phyloP scores from a whole-genome alignment of 2,888 invertebrate species.

The Lasioglossum pauxillum region DNA sequence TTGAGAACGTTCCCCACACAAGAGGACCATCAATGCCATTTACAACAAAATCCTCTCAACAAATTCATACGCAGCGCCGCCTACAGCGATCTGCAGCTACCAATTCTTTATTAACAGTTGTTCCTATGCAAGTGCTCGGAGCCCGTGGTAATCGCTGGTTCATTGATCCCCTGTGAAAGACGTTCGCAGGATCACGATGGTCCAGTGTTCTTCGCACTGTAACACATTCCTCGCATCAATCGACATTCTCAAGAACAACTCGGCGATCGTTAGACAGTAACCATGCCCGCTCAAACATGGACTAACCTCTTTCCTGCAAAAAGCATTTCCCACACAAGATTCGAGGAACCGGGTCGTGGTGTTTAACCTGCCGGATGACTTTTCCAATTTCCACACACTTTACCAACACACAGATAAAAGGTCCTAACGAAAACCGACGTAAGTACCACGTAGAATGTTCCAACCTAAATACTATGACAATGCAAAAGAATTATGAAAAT shows the following conservation, averaged over 20 bases:
- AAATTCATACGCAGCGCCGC: background rate
- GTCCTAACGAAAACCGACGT: background rate
- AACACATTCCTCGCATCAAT: too few relatives aligned
- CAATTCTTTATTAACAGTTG: background rate
- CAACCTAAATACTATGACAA: background rate
- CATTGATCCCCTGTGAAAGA: constrained; percentile 8
- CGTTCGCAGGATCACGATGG: background rate
- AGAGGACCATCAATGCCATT: background rate
- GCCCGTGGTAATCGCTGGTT: constrained; percentile 3
- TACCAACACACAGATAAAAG: background rate
- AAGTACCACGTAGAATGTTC: background rate
- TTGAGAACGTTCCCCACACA: background rate
- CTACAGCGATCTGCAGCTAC: background rate
- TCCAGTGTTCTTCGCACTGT: background rate
- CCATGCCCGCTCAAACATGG: background rate
- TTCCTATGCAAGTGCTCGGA: background rate
- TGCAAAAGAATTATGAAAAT: background rate
- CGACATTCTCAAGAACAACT: background rate
- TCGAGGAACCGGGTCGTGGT: background rate
- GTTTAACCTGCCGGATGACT: background rate
- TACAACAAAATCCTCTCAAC: background rate
- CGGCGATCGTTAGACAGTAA: background rate
- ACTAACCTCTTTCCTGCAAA: constrained; percentile 34
- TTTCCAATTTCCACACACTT: background rate
- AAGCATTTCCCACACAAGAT: background rate